Evolutionary conservation across 2,888 invertebrate genomes (phyloP).

Genomic region (Euphydryas editha): DNA sequence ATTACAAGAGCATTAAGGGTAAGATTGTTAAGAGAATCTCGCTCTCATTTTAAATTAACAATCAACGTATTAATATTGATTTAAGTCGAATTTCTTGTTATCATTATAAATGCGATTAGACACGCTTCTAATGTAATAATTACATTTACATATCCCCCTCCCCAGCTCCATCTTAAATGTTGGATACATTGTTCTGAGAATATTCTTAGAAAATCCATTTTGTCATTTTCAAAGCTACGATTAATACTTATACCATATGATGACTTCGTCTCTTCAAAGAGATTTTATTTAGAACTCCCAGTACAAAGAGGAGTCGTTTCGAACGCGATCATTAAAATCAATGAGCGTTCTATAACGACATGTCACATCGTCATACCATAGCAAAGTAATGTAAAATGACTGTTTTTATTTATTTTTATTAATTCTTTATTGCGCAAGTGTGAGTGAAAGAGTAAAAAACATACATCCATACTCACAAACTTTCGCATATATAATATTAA

Average conservation of each 20-base stretch:
- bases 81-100: too few species aligned
- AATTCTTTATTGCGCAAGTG: neutral
- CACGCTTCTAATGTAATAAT: too few species aligned
- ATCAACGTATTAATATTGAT: too few species aligned
- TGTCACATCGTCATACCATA: conserved; percentile 33
- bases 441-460: neutral
- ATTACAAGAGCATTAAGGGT: too few species aligned
- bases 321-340: conserved; percentile 39
- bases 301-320: conserved; percentile 22
- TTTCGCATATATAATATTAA: too few species aligned
- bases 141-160: too few species aligned
- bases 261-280: conserved; percentile 22
- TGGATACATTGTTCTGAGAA: neutral
- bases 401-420: neutral
- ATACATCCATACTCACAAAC: too few species aligned
- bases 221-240: neutral
- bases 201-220: neutral
- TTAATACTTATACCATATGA: neutral
- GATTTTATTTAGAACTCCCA: conserved; percentile 4
- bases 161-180: too few species aligned
- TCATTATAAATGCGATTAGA: too few species aligned
- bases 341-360: conserved; percentile 38
- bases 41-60: too few species aligned
- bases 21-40: too few species aligned
- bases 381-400: neutral